Percentiles rank a stretch among this genome's conserved stretches.
These are phyloP conservation scores for Phylloscopus whistleri DNA, from an alignment of 2,113 vertebrate species.

Conservation along the genomic window DNA sequence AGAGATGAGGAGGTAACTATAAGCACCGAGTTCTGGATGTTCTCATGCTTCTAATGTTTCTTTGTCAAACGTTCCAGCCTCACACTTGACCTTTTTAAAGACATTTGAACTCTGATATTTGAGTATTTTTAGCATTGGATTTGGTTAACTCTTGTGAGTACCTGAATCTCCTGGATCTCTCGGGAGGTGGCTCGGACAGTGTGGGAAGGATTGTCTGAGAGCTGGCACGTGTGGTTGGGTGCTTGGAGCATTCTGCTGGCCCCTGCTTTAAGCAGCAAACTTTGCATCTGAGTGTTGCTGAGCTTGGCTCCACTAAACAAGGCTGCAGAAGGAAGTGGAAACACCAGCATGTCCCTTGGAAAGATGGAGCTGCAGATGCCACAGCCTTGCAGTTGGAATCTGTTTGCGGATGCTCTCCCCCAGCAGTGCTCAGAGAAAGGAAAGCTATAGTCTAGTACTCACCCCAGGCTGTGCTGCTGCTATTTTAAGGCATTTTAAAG, in stretches of 20 bases:
- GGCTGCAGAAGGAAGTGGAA: not conserved
- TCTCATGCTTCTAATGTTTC: not conserved
- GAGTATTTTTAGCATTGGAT: slow-evolving; percentile 62
- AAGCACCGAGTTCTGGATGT: not conserved
- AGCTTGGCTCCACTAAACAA: not conserved
- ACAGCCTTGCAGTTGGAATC: not conserved
- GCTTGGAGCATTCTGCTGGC: not conserved
- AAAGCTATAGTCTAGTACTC: not conserved
- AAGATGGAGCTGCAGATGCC: not conserved
- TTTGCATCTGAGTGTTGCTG: not conserved
- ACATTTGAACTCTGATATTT: slow-evolving; percentile 22
- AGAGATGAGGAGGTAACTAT: not conserved
- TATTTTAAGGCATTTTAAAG: not conserved
- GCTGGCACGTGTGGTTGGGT: not conserved
- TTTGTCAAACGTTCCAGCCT: not conserved
- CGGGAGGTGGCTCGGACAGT: rapidly evolving
- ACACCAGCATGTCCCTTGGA: rapidly evolving
- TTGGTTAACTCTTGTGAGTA: slow-evolving; percentile 36
- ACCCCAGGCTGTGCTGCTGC: not conserved
- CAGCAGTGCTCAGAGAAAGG: not conserved
- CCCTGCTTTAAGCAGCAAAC: not conserved
- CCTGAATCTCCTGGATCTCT: not conserved
- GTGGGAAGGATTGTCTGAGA: not conserved
- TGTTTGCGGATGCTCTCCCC: not conserved
- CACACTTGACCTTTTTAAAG: slow-evolving; percentile 59